Evolutionary conservation across 2,797 vertebrate species (phyloP), one percentile per base, ranked within the genome.

Genomic region (Arnoldichthys spilopterus): DNA sequence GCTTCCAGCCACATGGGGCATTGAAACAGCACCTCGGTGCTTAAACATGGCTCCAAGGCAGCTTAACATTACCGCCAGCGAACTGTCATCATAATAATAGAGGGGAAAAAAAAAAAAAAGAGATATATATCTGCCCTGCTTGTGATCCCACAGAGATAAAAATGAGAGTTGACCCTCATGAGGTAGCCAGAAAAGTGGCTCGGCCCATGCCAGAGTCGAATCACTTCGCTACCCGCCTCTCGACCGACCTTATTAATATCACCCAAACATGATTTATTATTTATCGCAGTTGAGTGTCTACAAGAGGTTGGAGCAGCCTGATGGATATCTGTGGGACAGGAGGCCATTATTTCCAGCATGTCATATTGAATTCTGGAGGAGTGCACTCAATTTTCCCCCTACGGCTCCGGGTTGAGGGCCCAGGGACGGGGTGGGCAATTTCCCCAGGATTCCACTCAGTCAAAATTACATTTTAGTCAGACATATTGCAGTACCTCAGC

Each of bases 201-300:
- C 37, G 16, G 18, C 54, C 34, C 47, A 15, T 1, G 62, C 30
- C 37, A 61, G 74, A 74, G 78, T 53, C 68, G n/a, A 15, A 74
- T 59, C 70, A 67, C 76, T 66, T 76, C 76, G 62, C 74, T 75
- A 53, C 59, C 64, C 58, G 43, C 51, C 63, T 73, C 69, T 66
- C 61, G 58, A 72, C 32, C 18, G 68, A 79, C 82, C 82, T 84
- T 82, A 87, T 87, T 85, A 85, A 84, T 85, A 76, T 77, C 78
- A 54, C 76, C 80, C 82, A 78, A 85, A 85, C 78, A 85, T 72
- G 79, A 86, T 84, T 76, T 83, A 85, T 86, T 84, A 86, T 88
- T 86, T 83, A 88, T 82, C 63, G 49, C 84, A 72, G 76, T 72
- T 70, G 79, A 78, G 85, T 83, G 80, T 83, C 77, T 76, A 81